phyloP scores from a whole-genome alignment of 2,888 invertebrate species.

The Hermaeophaga mercurialis region DNA sequence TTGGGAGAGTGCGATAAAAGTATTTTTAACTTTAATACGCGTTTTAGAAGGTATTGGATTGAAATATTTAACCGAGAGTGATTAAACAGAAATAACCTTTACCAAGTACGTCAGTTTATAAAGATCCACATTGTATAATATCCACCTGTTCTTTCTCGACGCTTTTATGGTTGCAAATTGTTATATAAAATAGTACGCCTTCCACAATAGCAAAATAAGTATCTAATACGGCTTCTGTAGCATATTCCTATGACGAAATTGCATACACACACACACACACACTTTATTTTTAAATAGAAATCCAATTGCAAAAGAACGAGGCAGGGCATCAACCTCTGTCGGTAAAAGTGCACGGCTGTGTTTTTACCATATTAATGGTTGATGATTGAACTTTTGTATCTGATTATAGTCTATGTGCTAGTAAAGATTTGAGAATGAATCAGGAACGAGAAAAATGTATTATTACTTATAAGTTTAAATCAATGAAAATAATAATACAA shows the following conservation, averaged over 20 bases:
- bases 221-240: neutral
- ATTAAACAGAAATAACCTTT: too few relatives aligned
- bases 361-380: slow-evolving; percentile 3
- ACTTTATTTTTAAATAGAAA: slow-evolving; percentile 53
- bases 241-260: slow-evolving; percentile 40
- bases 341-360: slow-evolving; percentile 29
- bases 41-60: too few relatives aligned
- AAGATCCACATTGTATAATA: too few relatives aligned
- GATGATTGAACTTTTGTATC: slow-evolving; percentile 2
- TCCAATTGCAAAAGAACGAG: slow-evolving; percentile 49
- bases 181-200: neutral
- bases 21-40: too few relatives aligned
- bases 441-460: too few relatives aligned
- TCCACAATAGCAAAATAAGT: neutral
- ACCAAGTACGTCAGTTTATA: too few relatives aligned
- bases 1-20: too few relatives aligned
- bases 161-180: neutral
- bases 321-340: slow-evolving; percentile 46
- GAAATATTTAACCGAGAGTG: too few relatives aligned
- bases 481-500: too few relatives aligned
- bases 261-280: slow-evolving; percentile 16
- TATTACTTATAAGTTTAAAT: too few relatives aligned
- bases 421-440: too few relatives aligned
- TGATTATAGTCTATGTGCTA: neutral
- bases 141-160: too few relatives aligned